Conservation (phyloP, 2,113 vertebrate genomes). For the Oncorhynchus tshawytscha region DNA sequence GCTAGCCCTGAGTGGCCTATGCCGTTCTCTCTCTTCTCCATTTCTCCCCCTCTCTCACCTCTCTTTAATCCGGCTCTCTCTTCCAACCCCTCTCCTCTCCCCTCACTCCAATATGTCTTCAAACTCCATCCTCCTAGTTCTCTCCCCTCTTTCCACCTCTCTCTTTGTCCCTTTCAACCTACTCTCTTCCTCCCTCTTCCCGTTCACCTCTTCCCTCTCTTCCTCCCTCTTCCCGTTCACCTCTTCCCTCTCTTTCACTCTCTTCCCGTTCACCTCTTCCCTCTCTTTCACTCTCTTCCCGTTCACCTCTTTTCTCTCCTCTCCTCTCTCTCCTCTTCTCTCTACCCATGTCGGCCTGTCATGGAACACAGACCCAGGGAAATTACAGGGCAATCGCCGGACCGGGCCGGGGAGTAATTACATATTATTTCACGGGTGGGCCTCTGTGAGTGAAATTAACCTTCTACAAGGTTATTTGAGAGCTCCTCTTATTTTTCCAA, state of each 20-base stretch:
- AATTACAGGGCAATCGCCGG: constrained; percentile 64
- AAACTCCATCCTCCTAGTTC: no score
- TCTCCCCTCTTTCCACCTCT: background rate
- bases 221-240: background rate
- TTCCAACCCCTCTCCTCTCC: no score
- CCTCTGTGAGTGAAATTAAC: constrained; percentile 34
- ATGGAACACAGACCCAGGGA: constrained; percentile 46
- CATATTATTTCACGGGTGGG: constrained; percentile 58
- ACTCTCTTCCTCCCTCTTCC: background rate
- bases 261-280: background rate
- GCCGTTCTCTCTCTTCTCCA: constrained; percentile 11
- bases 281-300: background rate
- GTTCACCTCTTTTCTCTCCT: background rate
- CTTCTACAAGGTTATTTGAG: background rate
- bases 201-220: background rate
- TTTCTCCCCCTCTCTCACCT: no score
- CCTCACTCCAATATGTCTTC: background rate
- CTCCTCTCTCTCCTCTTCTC: background rate
- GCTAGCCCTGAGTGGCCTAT: constrained; percentile 78
- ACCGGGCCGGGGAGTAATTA: constrained; percentile 61
- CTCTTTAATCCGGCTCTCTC: no score
- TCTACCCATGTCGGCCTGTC: constrained; percentile 47
- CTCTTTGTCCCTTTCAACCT: background rate
- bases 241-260: background rate
- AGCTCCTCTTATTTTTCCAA: background rate